Base-by-base conservation (phyloP, 2,888 invertebrate species). In the Exocentrus adspersus region DNA sequence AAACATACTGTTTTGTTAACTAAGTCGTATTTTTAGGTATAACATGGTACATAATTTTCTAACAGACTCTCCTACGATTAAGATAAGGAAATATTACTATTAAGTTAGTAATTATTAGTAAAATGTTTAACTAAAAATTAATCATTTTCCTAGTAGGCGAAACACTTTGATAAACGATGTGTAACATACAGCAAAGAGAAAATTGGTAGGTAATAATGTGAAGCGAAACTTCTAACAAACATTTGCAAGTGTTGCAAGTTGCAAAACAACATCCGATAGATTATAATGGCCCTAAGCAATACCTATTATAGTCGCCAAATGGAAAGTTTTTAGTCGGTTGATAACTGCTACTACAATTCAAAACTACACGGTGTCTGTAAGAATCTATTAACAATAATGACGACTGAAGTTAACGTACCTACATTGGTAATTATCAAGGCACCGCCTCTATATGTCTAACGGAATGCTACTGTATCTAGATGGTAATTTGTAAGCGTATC, bases 371-470 rank as follows among this genome's bases (percentile, higher is more conserved):
- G 58, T 54, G 64, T 58, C 67, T 64, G 41, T 67, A 59, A 69
- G 72, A 76, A 78, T 79, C 78, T 80, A 79, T 81, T 80, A 80
- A 77, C 80, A 79, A 80, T n/a, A n/a, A 80, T 79, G 78, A 78
- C 76, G 75, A 79, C 75, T 76, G 78, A 77, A 78, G 79, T 76
- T n/a, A n/a, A 78, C 71, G 75, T 78, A 77, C n/a, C n/a, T n/a
- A 80, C 81, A 79, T 81, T 80, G 80, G 79, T 82, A 80, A 82
- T 81, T 81, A n/a, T n/a, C n/a, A 81, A 77, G 79, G 78, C 75
- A 77, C 79, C 79, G 81, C 81, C 81, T 80, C 78, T 80, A 76
- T 79, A 78, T 78, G 80, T 80, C 80, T 75, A 72, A 68, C 73
- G 78, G 78, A 79, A 81, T 79, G 81, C 81, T 81, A 81, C 80